Base-by-base conservation (phyloP, 2,113 vertebrate species). In the Microtus richardsoni region DNA sequence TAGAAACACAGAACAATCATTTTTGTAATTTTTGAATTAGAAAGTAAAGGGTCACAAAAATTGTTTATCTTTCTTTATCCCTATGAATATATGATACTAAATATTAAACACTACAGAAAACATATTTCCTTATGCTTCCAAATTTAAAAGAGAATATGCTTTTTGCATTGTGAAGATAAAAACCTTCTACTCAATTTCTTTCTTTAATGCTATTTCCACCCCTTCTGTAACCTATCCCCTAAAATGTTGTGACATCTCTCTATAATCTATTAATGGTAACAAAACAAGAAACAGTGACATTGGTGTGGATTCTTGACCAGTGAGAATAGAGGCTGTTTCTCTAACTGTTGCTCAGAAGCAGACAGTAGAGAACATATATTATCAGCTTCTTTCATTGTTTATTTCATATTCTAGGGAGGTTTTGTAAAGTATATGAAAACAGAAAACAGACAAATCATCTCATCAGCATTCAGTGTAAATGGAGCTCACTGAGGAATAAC, bases 361-460 rank as follows among this genome's bases (percentile, higher is more conserved):
- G 74, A 80, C 2, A 77, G 19, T 26, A 44, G 88, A 74, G 24
- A 70, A 79, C 30, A 14, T 71, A 79, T 79, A 74, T 89, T 33
- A 47, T 70, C 39, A 24, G 14, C 49, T 39, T 88, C 16, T 75
- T 71, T 93, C 54, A 33, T 89, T 95, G 30, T 58, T 28, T 88
- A 89, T 78, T 80, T 90, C 62, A 39, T 86, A 96, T 86, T 75
- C 87, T 94, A 88, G 98, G n/a, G 49, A 96, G 62, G 36, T 94
- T 94, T 97, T 95, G 79, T 93, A 97, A 96, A 98, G 89, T 73
- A 95, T 98, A 95, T 90, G 71, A 44, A 83, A 96, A 70, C 93
- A 75, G 93, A 96, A 95, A 49, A n/a, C 93, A 97, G 88, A 91
- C 64, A 79, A 87, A 92, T 92, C 79, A 86, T 66, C 88, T 97